These are phyloP conservation scores for Ommatoiulus sabulosus DNA, from an alignment of 2,888 invertebrate species.

Conservation along the genomic window DNA sequence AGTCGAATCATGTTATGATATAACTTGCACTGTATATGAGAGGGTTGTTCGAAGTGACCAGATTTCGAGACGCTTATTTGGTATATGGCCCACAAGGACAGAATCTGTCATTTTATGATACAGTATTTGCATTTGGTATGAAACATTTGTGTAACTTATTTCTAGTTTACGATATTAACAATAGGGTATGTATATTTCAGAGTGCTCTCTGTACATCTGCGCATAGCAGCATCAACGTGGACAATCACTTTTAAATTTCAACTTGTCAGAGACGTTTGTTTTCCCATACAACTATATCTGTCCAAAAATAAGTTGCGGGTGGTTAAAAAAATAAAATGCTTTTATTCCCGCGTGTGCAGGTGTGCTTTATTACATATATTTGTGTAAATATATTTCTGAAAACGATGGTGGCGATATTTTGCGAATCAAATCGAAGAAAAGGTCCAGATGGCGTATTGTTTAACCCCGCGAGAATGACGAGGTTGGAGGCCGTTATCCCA, in stretches of 20 bases:
- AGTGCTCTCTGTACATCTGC: neutral
- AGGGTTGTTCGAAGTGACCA: too few species aligned
- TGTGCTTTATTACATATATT: neutral
- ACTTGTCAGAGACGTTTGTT: neutral
- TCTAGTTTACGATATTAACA: neutral
- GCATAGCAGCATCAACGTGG: neutral
- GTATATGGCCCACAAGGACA: neutral
- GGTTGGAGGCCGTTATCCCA: slow-evolving; percentile 23
- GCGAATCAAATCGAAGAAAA: slow-evolving; percentile 41
- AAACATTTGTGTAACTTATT: neutral
- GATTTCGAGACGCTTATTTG: too few species aligned
- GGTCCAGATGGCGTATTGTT: slow-evolving; percentile 28
- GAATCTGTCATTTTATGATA: neutral
- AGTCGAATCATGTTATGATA: too few species aligned
- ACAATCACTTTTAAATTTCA: neutral
- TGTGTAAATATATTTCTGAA: neutral
- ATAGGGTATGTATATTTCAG: neutral
- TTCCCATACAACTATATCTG: neutral
- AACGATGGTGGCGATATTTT: neutral
- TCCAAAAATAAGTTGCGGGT: neutral
- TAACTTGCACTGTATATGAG: too few species aligned
- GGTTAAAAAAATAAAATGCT: neutral
- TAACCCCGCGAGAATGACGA: neutral
- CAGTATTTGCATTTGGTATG: neutral
- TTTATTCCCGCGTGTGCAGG: neutral